These are phyloP conservation scores for Ianthella basta DNA, from an alignment of 37 sponge, comb jelly and placozoan species.

Conservation along the genomic window DNA sequence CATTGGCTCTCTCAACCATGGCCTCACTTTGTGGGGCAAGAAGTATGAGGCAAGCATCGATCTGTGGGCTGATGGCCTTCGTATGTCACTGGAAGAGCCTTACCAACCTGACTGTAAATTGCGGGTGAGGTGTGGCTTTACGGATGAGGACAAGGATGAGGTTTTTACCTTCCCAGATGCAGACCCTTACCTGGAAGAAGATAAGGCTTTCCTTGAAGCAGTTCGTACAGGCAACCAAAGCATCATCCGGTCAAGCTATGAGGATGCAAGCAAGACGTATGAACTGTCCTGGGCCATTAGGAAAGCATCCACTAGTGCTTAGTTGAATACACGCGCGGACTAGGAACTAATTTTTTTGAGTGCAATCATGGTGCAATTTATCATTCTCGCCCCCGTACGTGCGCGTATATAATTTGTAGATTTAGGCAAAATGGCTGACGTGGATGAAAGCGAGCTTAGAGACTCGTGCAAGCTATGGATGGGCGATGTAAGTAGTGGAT, in stretches of 20 bases:
- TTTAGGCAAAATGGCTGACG: conserved; percentile 22
- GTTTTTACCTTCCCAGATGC: conserved; percentile 64
- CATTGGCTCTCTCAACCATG: conserved; percentile 74
- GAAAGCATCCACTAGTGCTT: conserved; percentile 4
- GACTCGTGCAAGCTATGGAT: conserved; percentile 59
- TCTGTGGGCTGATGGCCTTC: conserved; percentile 84
- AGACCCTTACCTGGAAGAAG: conserved; percentile 82
- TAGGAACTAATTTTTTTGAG: too few relatives aligned
- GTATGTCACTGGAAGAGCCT: conserved; percentile 67
- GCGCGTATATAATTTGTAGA: too few relatives aligned
- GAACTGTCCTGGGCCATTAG: conserved; percentile 78
- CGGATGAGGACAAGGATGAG: conserved; percentile 50
- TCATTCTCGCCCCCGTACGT: too few relatives aligned
- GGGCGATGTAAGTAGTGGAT: conserved; percentile 69
- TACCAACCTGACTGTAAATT: conserved; percentile 75
- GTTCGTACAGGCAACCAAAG: conserved; percentile 39
- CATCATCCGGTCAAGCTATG: conserved; percentile 55
- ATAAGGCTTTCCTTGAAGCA: conserved; percentile 61
- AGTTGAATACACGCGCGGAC: too few relatives aligned
- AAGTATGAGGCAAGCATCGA: conserved; percentile 75
- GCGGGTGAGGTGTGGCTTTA: conserved; percentile 27
- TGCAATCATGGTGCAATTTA: too few relatives aligned
- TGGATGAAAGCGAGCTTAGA: too few relatives aligned
- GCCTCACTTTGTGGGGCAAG: conserved; percentile 52
- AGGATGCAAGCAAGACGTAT: conserved; percentile 79